Conservation (phyloP, 2,888 invertebrate genomes). For the Baronia brevicornis region DNA sequence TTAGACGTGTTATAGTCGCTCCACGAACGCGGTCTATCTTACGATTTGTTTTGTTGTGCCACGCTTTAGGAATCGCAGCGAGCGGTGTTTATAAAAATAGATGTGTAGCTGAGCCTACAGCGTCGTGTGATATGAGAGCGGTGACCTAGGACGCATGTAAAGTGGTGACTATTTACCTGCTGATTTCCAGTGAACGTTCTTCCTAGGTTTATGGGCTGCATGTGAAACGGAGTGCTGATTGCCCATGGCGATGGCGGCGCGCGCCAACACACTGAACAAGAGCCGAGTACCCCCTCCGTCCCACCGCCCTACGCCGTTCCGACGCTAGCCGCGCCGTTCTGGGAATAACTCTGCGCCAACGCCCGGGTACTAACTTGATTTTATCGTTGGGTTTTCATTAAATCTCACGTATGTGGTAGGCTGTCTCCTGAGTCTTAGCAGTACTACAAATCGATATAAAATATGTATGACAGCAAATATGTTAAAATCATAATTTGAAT, state of each 20-base stretch:
- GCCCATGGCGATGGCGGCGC: conserved; percentile 73
- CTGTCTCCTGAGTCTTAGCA: no score
- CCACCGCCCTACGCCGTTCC: conserved; percentile 31
- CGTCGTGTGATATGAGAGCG: conserved; percentile 19
- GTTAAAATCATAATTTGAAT: no score
- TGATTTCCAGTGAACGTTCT: conserved; percentile 89
- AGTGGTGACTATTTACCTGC: conserved; percentile 78
- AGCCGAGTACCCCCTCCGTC: conserved; percentile 35
- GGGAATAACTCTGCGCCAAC: conserved; percentile 59
- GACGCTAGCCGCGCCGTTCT: conserved; percentile 33
- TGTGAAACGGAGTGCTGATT: conserved; percentile 69
- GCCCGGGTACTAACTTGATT: conserved; percentile 55
- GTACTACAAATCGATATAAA: no score
- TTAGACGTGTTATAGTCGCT: conserved; percentile 66
- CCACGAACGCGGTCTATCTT: conserved; percentile 62
- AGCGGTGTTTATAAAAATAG: conserved; percentile 67
- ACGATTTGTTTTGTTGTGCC: conserved; percentile 74
- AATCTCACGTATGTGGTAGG: no score
- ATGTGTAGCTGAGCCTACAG: conserved; percentile 37
- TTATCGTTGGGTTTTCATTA: conserved; percentile 54
- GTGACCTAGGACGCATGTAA: conserved; percentile 18
- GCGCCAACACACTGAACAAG: conserved; percentile 65
- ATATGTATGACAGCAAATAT: no score
- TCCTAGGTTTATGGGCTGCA: conserved; percentile 75
- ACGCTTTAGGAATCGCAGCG: conserved; percentile 63